A percentile compares a stretch with the other conserved stretches of the same genome.
Evolutionary conservation across 2,797 vertebrate species (phyloP).

Genomic region (Dermochelys coriacea): DNA sequence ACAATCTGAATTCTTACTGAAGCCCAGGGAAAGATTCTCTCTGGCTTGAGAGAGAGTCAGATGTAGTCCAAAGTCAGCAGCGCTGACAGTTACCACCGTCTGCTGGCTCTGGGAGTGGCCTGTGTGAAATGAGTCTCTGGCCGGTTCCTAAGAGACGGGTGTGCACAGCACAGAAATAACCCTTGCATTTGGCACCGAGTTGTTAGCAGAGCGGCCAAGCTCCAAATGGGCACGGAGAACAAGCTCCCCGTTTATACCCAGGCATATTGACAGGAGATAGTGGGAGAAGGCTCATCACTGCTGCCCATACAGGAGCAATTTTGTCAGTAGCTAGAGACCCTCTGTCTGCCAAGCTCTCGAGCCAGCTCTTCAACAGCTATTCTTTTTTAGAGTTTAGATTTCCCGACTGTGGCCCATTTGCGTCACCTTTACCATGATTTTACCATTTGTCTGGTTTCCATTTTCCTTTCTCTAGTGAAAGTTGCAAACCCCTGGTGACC

Average conservation of each 20-base stretch:
- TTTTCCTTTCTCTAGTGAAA: neutral
- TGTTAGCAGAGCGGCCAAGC: neutral
- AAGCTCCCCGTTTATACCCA: no score
- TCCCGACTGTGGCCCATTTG: neutral
- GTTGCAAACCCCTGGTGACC: neutral
- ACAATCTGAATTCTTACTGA: neutral
- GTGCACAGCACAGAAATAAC: neutral
- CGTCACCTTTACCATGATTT: neutral
- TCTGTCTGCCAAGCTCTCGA: neutral
- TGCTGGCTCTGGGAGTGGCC: neutral
- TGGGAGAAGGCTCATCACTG: neutral
- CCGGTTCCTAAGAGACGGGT: neutral
- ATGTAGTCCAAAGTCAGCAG: neutral
- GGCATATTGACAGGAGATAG: accelerated
- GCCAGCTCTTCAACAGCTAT: neutral
- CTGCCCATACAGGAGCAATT: neutral
- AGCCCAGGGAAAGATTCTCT: neutral
- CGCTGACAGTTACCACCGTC: neutral
- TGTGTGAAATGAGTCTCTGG: neutral
- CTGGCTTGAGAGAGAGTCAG: neutral
- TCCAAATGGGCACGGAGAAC: neutral
- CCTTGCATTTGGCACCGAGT: neutral
- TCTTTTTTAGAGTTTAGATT: neutral
- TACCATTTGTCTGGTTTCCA: neutral
- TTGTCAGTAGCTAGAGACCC: neutral